These are phyloP conservation scores for Teinopalpus imperialis DNA, from an alignment of 2,888 invertebrate species.

Conservation along the genomic window DNA sequence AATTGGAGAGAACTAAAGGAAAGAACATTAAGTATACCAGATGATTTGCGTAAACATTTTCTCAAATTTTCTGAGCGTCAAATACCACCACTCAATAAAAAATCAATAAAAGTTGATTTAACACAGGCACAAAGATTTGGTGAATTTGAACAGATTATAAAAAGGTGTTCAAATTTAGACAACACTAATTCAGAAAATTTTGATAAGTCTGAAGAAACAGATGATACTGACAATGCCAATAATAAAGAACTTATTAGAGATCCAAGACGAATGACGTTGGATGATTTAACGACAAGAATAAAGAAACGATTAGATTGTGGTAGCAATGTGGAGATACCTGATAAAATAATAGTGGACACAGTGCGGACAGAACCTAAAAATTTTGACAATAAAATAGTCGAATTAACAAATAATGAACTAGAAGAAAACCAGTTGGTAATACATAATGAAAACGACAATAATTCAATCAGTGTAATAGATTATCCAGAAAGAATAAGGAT, in stretches of 20 bases:
- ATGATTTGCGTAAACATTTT: constrained; percentile 81
- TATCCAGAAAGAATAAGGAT: constrained; percentile 86
- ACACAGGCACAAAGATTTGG: constrained; percentile 54
- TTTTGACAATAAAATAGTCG: constrained; percentile 42
- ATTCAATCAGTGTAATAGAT: constrained; percentile 42
- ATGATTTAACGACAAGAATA: constrained; percentile 58
- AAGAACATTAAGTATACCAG: constrained; percentile 73
- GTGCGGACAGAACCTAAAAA: constrained; percentile 32
- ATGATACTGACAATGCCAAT: constrained; percentile 25
- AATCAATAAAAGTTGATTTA: constrained; percentile 58
- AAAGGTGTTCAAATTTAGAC: constrained; percentile 56
- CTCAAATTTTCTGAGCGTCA: constrained; percentile 84
- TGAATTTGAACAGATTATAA: constrained; percentile 75
- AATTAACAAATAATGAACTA: constrained; percentile 37
- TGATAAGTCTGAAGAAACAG: constrained; percentile 19
- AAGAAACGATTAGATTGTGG: constrained; percentile 58
- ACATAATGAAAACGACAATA: constrained; percentile 43
- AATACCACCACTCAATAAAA: constrained; percentile 64
- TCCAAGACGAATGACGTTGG: constrained; percentile 53
- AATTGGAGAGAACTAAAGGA: constrained; percentile 87
- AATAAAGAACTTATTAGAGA: constrained; percentile 36
- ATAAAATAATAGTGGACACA: constrained; percentile 56
- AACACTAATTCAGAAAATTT: constrained; percentile 25
- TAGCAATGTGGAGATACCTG: constrained; percentile 50
- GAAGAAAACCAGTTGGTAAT: constrained; percentile 39